Percentiles rank a stretch among this genome's conserved stretches.
Conservation (phyloP, 2,797 vertebrate species). For the Oryzias dopingdopingensis region DNA sequence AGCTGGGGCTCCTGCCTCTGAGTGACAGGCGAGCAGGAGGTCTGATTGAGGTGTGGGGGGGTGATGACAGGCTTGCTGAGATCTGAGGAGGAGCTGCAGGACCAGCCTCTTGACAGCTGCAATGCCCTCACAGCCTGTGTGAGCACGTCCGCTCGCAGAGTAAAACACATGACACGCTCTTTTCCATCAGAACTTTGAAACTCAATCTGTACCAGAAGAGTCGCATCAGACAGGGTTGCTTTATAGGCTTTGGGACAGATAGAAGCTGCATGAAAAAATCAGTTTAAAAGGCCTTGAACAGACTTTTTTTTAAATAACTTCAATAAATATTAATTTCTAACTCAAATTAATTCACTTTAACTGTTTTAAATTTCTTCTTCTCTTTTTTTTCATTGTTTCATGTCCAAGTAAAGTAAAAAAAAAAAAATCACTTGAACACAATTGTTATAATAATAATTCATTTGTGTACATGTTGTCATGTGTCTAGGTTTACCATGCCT, state of each 20-base stretch:
- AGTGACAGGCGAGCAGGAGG: conserved; percentile 72
- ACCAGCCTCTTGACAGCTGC: conserved; percentile 61
- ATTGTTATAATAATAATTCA: too few relatives aligned
- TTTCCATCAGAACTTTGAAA: conserved; percentile 33
- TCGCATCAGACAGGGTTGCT: not conserved
- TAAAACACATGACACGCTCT: conserved; percentile 37
- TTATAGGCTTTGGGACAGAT: not conserved
- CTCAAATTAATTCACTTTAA: too few relatives aligned
- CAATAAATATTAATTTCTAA: not conserved
- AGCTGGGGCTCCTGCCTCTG: conserved; percentile 58
- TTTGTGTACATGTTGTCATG: conserved; percentile 19
- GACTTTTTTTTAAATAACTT: not conserved
- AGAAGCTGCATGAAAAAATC: conserved; percentile 1
- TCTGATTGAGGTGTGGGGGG: conserved; percentile 74
- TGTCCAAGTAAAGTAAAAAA: too few relatives aligned
- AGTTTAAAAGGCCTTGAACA: not conserved
- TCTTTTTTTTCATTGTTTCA: too few relatives aligned
- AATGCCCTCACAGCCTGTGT: conserved; percentile 58
- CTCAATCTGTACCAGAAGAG: conserved; percentile 14
- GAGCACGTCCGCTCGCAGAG: conserved; percentile 54
- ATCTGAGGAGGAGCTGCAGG: conserved; percentile 71
- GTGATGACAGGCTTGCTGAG: conserved; percentile 69
- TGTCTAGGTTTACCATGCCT: conserved; percentile 90
- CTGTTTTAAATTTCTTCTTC: too few relatives aligned
- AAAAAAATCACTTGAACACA: too few relatives aligned